Evolutionary conservation across 2,888 invertebrate genomes (phyloP).

Genomic region (Himalopsyche kuldschensis): DNA sequence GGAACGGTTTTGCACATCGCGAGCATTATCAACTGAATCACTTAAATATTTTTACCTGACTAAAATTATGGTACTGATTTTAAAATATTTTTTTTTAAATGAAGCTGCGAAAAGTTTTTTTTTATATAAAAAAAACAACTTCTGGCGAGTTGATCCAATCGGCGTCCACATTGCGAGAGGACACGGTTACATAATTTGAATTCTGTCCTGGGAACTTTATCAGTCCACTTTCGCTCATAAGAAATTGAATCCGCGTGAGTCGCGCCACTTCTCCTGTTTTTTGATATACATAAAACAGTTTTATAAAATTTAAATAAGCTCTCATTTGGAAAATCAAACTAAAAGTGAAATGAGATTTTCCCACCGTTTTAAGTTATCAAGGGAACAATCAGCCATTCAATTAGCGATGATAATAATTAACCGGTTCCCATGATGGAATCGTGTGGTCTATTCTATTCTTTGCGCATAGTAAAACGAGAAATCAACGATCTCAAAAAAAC

Average conservation of each 20-base stretch:
- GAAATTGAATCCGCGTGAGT: not conserved
- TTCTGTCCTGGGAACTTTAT: no score
- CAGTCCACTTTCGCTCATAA: not conserved
- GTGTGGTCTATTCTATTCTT: not conserved
- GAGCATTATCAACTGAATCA: no score
- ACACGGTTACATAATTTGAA: no score
- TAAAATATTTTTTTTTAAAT: no score
- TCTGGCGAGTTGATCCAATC: no score
- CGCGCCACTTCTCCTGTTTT: not conserved
- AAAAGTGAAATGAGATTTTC: not conserved
- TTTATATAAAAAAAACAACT: no score
- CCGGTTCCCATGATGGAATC: not conserved
- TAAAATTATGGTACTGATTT: no score
- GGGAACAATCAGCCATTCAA: not conserved
- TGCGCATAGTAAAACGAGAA: not conserved
- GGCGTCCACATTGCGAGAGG: no score
- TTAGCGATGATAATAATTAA: not conserved
- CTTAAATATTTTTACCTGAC: no score
- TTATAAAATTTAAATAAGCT: not conserved
- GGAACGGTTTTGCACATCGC: no score
- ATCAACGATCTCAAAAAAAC: no score
- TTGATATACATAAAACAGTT: not conserved
- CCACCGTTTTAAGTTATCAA: not conserved
- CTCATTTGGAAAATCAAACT: not conserved
- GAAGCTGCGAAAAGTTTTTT: no score